Evolutionary conservation across 2,113 vertebrate genomes (phyloP).

Genomic region (Himantopus leucocephalus): DNA sequence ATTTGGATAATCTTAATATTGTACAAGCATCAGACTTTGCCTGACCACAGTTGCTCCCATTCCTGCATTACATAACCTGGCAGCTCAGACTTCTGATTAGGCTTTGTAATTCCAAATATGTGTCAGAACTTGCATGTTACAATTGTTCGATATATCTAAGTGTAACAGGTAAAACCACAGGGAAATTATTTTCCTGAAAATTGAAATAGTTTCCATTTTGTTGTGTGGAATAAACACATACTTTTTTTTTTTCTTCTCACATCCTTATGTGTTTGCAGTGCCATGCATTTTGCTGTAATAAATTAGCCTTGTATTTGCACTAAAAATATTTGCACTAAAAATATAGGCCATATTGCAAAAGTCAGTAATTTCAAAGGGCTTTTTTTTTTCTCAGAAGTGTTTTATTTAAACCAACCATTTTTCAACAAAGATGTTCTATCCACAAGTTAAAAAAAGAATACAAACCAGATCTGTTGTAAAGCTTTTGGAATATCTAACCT

Average conservation of each 20-base stretch:
- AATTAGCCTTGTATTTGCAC: not conserved
- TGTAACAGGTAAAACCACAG: not conserved
- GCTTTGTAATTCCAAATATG: not conserved
- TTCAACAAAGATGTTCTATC: not conserved
- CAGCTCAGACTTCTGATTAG: not conserved
- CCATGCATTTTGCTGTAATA: not conserved
- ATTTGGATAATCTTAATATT: not conserved
- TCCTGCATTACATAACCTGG: not conserved
- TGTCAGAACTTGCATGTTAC: not conserved
- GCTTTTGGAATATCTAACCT: not conserved
- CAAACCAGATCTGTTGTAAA: not conserved
- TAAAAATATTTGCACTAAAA: conserved; percentile 28
- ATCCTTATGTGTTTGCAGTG: not conserved
- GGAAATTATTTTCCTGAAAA: not conserved
- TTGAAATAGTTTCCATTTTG: not conserved
- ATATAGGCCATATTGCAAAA: not conserved
- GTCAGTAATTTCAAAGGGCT: not conserved
- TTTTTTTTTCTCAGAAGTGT: not conserved
- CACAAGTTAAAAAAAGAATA: not conserved
- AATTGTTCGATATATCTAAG: not conserved
- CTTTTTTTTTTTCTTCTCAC: not conserved
- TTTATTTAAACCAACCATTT: not conserved
- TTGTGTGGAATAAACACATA: not conserved
- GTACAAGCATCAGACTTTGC: not conserved
- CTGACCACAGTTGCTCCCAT: not conserved